Evolutionary conservation across 2,797 vertebrate species (phyloP).

Genomic region (Rallus crepitans): DNA sequence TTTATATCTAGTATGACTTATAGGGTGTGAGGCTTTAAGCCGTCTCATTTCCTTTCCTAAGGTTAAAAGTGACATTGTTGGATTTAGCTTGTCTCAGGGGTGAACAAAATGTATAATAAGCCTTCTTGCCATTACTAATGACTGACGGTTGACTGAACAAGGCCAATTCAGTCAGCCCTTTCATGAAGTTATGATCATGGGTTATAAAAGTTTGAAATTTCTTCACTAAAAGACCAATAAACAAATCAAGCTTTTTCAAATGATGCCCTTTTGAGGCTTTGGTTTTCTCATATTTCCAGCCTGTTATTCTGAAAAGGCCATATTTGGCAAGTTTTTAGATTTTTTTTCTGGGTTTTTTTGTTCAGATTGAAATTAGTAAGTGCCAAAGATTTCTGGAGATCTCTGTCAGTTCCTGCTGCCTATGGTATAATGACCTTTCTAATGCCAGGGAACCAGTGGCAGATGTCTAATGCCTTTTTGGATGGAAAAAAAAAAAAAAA

Average conservation of each 20-base stretch:
- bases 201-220: neutral
- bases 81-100: neutral
- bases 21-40: neutral
- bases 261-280: neutral
- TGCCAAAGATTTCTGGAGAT: neutral
- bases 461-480: neutral
- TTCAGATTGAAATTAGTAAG: neutral
- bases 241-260: neutral
- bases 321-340: neutral
- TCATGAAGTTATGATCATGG: neutral
- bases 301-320: neutral
- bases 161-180: neutral
- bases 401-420: neutral
- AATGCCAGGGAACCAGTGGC: neutral
- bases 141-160: neutral
- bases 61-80: conserved; percentile 12
- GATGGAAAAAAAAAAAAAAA: neutral
- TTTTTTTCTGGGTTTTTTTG: neutral
- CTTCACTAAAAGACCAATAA: neutral
- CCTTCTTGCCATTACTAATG: neutral
- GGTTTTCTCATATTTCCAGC: neutral
- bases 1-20: neutral
- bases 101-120: neutral
- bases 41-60: neutral
- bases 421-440: neutral